A percentile compares a stretch with the other conserved stretches of the same genome.
phyloP scores from a whole-genome alignment of 2,113 vertebrate genomes.

The Chunga burmeisteri region DNA sequence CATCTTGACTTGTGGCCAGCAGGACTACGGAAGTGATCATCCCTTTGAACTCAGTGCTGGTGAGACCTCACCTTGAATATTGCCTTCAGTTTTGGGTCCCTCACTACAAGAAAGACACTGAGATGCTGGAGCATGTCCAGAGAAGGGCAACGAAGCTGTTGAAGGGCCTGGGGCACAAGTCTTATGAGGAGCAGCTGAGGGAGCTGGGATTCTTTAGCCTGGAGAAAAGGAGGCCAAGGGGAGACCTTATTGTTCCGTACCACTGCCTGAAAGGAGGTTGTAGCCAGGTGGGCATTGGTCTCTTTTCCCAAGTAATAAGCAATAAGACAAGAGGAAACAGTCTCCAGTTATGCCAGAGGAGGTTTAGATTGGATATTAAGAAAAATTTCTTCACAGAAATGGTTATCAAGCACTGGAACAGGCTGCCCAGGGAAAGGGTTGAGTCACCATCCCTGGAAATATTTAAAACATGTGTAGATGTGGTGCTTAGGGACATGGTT shows the following conservation, averaged over 20 bases:
- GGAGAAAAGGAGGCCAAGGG: background rate
- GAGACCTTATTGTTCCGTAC: rapidly evolving
- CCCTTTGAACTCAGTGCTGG: rapidly evolving
- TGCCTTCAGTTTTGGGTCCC: background rate
- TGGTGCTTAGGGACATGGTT: background rate
- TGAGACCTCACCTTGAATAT: rapidly evolving
- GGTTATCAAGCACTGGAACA: background rate
- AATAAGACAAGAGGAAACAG: background rate
- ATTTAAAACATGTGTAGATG: background rate
- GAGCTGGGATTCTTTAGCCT: background rate
- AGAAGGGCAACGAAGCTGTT: background rate
- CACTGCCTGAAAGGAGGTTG: background rate
- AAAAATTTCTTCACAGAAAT: background rate
- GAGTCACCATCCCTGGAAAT: background rate
- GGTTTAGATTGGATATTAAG: background rate
- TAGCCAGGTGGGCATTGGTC: rapidly evolving
- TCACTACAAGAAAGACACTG: background rate
- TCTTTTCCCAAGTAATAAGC: background rate
- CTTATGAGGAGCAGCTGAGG: background rate
- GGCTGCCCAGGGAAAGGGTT: background rate
- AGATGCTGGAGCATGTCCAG: rapidly evolving
- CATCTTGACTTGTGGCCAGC: background rate
- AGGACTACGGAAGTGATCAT: background rate
- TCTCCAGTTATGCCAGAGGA: background rate
- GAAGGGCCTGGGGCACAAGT: background rate